These are phyloP conservation scores for Hylaea fasciaria DNA, from an alignment of 2,888 invertebrate species.

Conservation along the genomic window DNA sequence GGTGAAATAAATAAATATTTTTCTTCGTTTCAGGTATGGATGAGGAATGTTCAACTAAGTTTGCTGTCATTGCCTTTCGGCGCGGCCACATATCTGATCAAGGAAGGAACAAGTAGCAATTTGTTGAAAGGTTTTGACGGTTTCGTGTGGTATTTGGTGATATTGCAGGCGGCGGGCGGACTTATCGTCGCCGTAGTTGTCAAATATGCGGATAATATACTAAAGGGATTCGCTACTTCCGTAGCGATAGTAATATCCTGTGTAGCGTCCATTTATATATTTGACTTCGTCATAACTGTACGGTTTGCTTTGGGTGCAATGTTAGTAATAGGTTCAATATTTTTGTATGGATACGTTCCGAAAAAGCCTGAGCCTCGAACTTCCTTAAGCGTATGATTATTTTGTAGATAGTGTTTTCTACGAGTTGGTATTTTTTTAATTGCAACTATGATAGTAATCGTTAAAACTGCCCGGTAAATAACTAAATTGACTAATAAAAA, in stretches of 20 bases:
- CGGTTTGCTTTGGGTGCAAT: conserved; percentile 94
- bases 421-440: background rate
- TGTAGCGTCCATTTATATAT: conserved; percentile 96
- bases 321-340: conserved; percentile 97
- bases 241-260: conserved; percentile 98
- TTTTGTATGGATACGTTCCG: conserved; percentile 94
- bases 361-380: conserved; percentile 72
- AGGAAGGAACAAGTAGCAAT: conserved; percentile 90
- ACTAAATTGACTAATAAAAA: no score
- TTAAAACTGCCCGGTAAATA: no score
- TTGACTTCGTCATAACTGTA: conserved; percentile 93
- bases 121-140: conserved; percentile 88
- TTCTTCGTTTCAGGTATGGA: conserved; percentile 88
- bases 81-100: conserved; percentile 90
- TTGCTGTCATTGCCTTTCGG: conserved; percentile 96
- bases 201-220: conserved; percentile 99
- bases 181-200: conserved; percentile 99
- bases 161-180: conserved; percentile 97
- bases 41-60: conserved; percentile 98
- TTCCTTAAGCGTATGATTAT: conserved; percentile 70
- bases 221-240: conserved; percentile 99
- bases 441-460: no score
- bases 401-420: conserved; percentile 32
- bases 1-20: no score
- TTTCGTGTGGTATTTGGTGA: conserved; percentile 94